Percentiles rank a stretch among this genome's conserved stretches.
phyloP scores from a whole-genome alignment of 2,113 vertebrate genomes.

The Rhinichthys klamathensis region DNA sequence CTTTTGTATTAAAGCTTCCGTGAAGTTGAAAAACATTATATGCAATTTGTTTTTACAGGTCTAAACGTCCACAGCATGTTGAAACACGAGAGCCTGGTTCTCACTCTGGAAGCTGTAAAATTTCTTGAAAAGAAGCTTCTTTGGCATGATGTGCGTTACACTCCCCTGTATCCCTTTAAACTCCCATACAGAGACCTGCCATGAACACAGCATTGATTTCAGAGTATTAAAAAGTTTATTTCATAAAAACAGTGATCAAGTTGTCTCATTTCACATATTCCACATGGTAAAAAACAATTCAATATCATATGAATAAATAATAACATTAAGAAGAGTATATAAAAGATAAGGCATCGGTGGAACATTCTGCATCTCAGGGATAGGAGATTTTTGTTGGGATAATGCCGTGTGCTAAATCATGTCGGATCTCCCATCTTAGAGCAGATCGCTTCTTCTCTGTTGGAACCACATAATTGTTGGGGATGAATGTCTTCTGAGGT shows the following conservation, averaged over 20 bases:
- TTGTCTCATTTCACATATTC: constrained; percentile 31
- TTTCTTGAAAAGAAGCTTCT: constrained; percentile 89
- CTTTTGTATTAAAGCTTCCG: background rate
- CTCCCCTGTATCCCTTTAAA: constrained; percentile 78
- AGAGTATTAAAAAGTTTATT: constrained; percentile 57
- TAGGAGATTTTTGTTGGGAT: constrained; percentile 69
- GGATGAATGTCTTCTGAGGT: constrained; percentile 68
- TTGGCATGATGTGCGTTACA: constrained; percentile 82
- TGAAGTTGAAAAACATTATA: background rate
- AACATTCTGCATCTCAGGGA: background rate
- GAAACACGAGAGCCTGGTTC: constrained; percentile 83
- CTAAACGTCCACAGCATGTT: constrained; percentile 89
- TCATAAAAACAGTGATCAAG: constrained; percentile 50
- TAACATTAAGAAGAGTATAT: constrained; percentile 28
- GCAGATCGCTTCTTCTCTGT: constrained; percentile 86
- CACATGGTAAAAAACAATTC: background rate
- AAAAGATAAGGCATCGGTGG: constrained; percentile 4
- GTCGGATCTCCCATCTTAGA: constrained; percentile 85
- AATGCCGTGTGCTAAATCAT: constrained; percentile 80
- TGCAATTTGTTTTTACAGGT: constrained; percentile 67
- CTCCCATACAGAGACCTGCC: constrained; percentile 83
- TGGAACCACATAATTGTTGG: constrained; percentile 85
- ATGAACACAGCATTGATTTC: constrained; percentile 24
- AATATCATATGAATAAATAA: constrained; percentile 62
- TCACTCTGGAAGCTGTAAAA: constrained; percentile 78